Conservation (phyloP, 1,140 invertebrate species). For the Drosophila pallidifrons region DNA sequence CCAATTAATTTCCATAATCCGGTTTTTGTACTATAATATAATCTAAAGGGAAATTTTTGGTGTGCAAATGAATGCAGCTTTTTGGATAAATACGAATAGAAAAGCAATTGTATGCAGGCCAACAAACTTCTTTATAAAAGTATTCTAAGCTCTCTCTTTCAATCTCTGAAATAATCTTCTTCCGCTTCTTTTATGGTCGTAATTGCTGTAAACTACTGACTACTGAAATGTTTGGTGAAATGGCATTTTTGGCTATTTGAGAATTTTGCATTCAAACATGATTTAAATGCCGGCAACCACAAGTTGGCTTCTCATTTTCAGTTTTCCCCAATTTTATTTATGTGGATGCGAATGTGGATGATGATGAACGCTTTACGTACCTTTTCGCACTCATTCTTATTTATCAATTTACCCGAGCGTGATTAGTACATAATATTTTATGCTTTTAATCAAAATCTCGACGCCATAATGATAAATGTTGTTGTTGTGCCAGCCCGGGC, state of each 20-base stretch:
- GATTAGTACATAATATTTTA: constrained; percentile 55
- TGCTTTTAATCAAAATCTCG: constrained; percentile 78
- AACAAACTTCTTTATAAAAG: constrained; percentile 5
- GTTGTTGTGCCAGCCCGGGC: constrained; percentile 47
- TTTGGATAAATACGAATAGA: constrained; percentile 40
- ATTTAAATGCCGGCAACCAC: constrained; percentile 4
- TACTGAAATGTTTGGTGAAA: constrained; percentile 10
- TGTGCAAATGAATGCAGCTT: constrained; percentile 60
- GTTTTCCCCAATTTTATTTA: constrained; percentile 8
- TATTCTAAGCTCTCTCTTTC: neutral
- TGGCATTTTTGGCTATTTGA: constrained; percentile 20
- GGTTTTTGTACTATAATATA: neutral
- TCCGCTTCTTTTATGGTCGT: constrained; percentile 18
- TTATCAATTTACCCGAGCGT: constrained; percentile 36
- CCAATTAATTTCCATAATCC: constrained; percentile 62
- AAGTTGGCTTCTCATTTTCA: neutral
- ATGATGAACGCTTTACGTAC: constrained; percentile 1
- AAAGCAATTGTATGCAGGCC: constrained; percentile 1
- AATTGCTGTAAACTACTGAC: constrained; percentile 22
- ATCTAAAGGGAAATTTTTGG: neutral
- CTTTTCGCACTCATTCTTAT: constrained; percentile 2
- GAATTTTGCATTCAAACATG: constrained; percentile 24
- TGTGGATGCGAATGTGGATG: neutral
- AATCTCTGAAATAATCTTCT: constrained; percentile 16
- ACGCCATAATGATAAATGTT: constrained; percentile 72